Evolutionary conservation across 2,888 invertebrate genomes (phyloP).

Genomic region (Nesidiocoris tenuis): DNA sequence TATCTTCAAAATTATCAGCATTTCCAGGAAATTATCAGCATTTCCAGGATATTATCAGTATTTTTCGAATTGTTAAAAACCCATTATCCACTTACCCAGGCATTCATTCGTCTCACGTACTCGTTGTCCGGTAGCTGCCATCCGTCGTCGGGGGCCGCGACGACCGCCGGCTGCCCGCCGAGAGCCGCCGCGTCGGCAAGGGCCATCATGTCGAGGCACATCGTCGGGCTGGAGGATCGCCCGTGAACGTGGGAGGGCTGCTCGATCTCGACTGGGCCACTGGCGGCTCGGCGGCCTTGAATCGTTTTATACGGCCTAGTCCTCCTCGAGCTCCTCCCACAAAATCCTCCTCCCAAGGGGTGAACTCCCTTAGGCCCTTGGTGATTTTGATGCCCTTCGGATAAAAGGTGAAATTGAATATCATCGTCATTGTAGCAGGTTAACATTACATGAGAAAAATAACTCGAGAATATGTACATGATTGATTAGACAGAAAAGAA

Average conservation of each 20-base stretch:
- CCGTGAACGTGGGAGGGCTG: not conserved
- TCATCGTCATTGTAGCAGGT: too few species aligned
- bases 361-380: not conserved
- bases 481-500: too few species aligned
- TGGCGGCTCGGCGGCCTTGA: constrained; percentile 27
- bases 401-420: too few species aligned
- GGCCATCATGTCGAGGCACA: constrained; percentile 17
- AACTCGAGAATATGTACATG: too few species aligned
- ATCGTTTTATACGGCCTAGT: constrained; percentile 6
- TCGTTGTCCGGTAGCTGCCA: constrained; percentile 28
- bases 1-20: too few species aligned
- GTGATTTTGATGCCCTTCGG: too few species aligned
- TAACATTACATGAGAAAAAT: too few species aligned
- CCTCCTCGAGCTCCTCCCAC: not conserved
- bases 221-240: constrained; percentile 9
- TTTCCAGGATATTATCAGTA: too few species aligned
- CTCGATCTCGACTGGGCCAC: not conserved
- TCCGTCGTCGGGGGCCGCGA: not conserved
- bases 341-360: not conserved
- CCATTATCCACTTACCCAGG: constrained; percentile 23
- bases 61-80: too few species aligned
- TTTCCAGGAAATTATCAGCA: too few species aligned
- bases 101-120: constrained; percentile 23
- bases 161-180: constrained; percentile 16
- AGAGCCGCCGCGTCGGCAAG: constrained; percentile 1